phyloP scores from a whole-genome alignment of 2,888 invertebrate genomes.

The Agriopis leucophaearia region DNA sequence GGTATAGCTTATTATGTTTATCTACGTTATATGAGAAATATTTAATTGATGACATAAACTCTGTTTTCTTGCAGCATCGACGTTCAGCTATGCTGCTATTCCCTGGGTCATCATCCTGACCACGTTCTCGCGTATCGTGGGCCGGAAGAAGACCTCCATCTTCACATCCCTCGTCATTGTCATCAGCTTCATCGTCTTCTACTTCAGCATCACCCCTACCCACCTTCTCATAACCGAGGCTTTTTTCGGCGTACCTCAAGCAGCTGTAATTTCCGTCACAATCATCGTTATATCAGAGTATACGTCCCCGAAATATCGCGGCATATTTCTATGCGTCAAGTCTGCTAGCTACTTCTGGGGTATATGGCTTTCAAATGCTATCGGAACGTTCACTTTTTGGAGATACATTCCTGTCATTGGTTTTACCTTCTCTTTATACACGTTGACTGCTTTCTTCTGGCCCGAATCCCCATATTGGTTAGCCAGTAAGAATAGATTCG shows the following conservation, averaged over 20 bases:
- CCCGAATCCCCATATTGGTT: neutral
- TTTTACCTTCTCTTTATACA: neutral
- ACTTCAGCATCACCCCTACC: neutral
- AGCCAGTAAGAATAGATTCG: neutral
- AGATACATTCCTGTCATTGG: neutral
- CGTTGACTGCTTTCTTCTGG: neutral
- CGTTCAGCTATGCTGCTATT: neutral
- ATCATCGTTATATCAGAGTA: too few species aligned
- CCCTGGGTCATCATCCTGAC: neutral
- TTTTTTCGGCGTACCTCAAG: too few species aligned
- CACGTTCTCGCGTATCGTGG: neutral
- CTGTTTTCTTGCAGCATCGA: neutral
- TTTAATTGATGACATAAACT: too few species aligned
- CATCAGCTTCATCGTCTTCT: neutral
- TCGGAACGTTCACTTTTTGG: neutral
- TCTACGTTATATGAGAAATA: too few species aligned
- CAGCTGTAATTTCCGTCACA: neutral
- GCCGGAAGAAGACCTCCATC: slow-evolving; percentile 1
- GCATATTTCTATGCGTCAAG: neutral
- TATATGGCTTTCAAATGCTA: neutral
- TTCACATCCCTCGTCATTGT: neutral
- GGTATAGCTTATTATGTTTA: too few species aligned
- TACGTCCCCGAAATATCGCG: neutral
- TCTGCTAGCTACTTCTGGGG: neutral
- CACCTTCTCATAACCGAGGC: neutral